A percentile compares a stretch with the other conserved stretches of the same genome.
These are phyloP conservation scores for Tryphoninae sp. DNA, from an alignment of 2,888 invertebrate genomes.

Conservation along the genomic window DNA sequence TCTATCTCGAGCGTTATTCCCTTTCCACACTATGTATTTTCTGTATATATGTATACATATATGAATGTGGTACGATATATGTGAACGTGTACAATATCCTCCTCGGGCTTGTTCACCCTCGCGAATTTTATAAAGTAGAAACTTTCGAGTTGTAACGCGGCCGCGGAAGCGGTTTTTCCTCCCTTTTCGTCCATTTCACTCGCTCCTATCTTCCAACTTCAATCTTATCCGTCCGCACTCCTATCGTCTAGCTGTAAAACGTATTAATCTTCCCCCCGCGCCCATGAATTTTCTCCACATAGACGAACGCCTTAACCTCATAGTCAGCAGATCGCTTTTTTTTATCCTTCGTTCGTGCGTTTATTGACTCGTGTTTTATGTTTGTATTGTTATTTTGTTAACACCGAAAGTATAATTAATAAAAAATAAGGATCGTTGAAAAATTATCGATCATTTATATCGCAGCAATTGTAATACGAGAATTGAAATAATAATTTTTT, in stretches of 20 bases:
- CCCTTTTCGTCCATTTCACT: slow-evolving; percentile 21
- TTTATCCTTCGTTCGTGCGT: background rate
- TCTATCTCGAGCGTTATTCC: slow-evolving; percentile 49
- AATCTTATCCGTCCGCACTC: slow-evolving; percentile 37
- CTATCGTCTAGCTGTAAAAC: slow-evolving; percentile 29
- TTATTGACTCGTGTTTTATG: background rate
- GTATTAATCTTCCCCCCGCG: slow-evolving; percentile 46
- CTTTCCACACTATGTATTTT: slow-evolving; percentile 31
- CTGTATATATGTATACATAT: slow-evolving; percentile 4
- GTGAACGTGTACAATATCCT: slow-evolving; percentile 38
- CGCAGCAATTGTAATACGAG: too few species aligned
- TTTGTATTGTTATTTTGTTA: too few species aligned
- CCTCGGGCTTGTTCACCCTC: slow-evolving; percentile 35
- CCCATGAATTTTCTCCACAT: slow-evolving; percentile 13
- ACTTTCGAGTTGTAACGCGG: slow-evolving; percentile 59
- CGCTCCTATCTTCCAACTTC: slow-evolving; percentile 12
- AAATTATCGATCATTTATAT: too few species aligned
- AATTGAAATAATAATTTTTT: background rate
- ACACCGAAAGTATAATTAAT: too few species aligned
- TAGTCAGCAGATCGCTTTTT: slow-evolving; percentile 12
- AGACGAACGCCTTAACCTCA: background rate
- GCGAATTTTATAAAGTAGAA: slow-evolving; percentile 63
- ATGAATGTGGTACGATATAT: slow-evolving; percentile 14
- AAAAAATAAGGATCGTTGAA: too few species aligned
- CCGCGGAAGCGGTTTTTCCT: slow-evolving; percentile 50